Evolutionary conservation across 2,888 invertebrate genomes (phyloP).

Genomic region (Thereva unica): DNA sequence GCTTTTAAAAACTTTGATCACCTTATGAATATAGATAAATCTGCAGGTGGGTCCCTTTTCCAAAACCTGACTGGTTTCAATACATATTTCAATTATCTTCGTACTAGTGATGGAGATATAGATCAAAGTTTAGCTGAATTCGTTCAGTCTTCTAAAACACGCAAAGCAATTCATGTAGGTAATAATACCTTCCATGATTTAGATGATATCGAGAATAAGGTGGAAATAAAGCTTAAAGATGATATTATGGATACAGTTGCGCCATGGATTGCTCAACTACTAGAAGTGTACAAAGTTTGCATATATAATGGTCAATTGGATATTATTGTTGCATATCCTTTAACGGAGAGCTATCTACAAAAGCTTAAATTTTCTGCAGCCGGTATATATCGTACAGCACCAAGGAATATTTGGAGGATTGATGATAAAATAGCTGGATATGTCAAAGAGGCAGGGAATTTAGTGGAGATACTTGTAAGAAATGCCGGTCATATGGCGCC

Average conservation of each 20-base stretch:
- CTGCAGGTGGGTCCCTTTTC: conserved; percentile 66
- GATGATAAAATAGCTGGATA: conserved; percentile 74
- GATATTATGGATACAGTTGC: conserved; percentile 85
- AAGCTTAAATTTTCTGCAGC: conserved; percentile 71
- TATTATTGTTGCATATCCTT: conserved; percentile 85
- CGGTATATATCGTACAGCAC: conserved; percentile 68
- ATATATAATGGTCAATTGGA: conserved; percentile 91
- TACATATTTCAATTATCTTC: conserved; percentile 59
- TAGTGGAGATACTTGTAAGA: conserved; percentile 75
- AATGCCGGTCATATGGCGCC: conserved; percentile 85
- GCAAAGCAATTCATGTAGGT: conserved; percentile 84
- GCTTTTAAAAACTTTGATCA: conserved; percentile 75
- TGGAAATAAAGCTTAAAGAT: conserved; percentile 70
- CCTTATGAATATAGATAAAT: conserved; percentile 65
- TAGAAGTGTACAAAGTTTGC: conserved; percentile 70
- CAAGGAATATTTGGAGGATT: conserved; percentile 71
- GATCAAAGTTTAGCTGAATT: conserved; percentile 57
- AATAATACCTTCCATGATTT: conserved; percentile 68
- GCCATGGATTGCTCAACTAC: conserved; percentile 69
- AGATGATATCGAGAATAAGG: conserved; percentile 58
- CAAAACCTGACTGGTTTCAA: conserved; percentile 60
- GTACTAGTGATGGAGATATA: conserved; percentile 67
- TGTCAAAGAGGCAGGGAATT: conserved; percentile 70
- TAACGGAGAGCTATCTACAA: conserved; percentile 78
- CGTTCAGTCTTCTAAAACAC: conserved; percentile 59